Base-by-base conservation (phyloP, 2,888 invertebrate species). In the Cepaea hortensis region DNA sequence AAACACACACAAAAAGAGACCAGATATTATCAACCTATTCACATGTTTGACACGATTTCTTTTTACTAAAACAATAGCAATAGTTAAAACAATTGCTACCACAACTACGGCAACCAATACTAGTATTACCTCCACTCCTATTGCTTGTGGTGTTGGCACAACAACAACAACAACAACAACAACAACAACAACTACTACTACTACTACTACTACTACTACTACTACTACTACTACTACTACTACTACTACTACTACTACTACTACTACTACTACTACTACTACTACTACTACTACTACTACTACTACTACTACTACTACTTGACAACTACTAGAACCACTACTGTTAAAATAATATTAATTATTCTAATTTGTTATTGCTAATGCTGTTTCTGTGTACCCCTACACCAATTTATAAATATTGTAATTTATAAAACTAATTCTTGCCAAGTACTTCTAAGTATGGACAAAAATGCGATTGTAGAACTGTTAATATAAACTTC, bases 141-240 rank as follows among this genome's bases (percentile, higher is more conserved):
- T 65, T 81, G 23, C 81, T 81, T 65, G 65, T 68, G 65, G 1
- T 81, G 65, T 65, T 81, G 62, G 3, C 62, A 68, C 68, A 68
- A 81, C 81, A 65, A 6, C 81, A 23, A 68, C 68, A 23, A 68
- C 81, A 65, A 68, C 81, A 65, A 68, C 68, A 65, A 81, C 81
- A 68, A 81, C 46, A 68, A 81, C 81, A 68, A 81, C 81, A 0
- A 83, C 81, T 84, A 75, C 72, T 76, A 72, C 73, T 72, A 72
- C 83, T 83, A n/a, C 50, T 72, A 83, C 73, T 83, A 70, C 72
- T 83, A 83, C 83, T 83, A 83, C 83, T 83, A 83, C 70, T 61
- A n/a, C 83, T 83, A 48, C 83, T 83, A 48, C 83, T 83, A 72
- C 83, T 72, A 72, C 83, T 72, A 83, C 83, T 72, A 72, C 84